These are phyloP conservation scores for Melinaea marsaeus DNA, from an alignment of 2,888 invertebrate genomes.

Conservation along the genomic window DNA sequence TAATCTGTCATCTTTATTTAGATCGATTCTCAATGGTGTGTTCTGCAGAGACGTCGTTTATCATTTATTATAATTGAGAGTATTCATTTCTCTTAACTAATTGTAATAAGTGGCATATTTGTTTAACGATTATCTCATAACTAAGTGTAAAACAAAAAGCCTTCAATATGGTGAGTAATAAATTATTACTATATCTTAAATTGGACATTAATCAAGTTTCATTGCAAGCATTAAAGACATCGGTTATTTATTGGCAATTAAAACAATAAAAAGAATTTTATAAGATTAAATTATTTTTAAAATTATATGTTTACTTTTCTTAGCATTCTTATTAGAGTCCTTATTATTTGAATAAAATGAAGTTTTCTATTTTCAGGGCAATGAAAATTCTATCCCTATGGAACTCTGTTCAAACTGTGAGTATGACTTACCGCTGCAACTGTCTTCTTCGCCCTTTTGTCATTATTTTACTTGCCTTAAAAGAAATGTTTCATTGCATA, in stretches of 20 bases:
- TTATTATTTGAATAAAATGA: conserved; percentile 1
- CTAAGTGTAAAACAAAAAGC: conserved; percentile 14
- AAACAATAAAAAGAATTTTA: no score
- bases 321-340: no score
- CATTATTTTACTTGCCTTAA: conserved; percentile 31
- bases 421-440: conserved; percentile 57
- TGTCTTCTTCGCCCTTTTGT: conserved; percentile 26
- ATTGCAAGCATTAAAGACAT: neutral
- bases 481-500: conserved; percentile 29
- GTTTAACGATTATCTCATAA: conserved; percentile 4
- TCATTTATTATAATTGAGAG: conserved; percentile 19
- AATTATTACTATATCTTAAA: neutral
- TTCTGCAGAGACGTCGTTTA: conserved; percentile 27
- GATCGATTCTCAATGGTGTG: conserved; percentile 45
- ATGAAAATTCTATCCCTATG: conserved; percentile 97
- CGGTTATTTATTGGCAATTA: neutral
- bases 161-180: conserved; percentile 21
- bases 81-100: conserved; percentile 1
- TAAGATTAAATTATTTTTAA: no score
- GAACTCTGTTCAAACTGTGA: conserved; percentile 98
- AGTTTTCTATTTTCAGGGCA: conserved; percentile 83
- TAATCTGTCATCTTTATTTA: conserved; percentile 40
- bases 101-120: conserved; percentile 7
- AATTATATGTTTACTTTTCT: no score
- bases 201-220: neutral